These are phyloP conservation scores for Eublepharis macularius DNA, from an alignment of 2,113 vertebrate species.

Conservation along the genomic window DNA sequence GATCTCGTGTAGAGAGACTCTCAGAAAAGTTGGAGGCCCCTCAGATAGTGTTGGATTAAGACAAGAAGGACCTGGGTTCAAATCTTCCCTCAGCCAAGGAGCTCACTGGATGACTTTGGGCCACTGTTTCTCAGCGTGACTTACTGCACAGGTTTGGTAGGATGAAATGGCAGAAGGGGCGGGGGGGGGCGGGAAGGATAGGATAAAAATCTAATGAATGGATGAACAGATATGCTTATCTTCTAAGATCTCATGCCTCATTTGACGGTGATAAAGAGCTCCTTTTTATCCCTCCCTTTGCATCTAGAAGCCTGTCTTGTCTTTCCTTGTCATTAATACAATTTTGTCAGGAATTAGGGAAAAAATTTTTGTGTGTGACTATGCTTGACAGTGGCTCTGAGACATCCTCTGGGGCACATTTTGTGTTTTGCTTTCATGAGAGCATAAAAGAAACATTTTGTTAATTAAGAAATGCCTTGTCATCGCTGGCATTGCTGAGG, in stretches of 20 bases:
- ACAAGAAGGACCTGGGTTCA: too few relatives aligned
- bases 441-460: slow-evolving; percentile 29
- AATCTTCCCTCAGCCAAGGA: too few relatives aligned
- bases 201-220: too few relatives aligned
- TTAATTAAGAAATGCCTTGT: slow-evolving; percentile 22
- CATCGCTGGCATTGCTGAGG: background rate
- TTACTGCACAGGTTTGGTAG: too few relatives aligned
- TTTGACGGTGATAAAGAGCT: background rate
- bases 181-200: too few relatives aligned
- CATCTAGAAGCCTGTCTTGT: background rate
- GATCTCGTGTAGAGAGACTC: too few relatives aligned
- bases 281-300: background rate
- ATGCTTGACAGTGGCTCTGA: background rate
- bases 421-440: background rate
- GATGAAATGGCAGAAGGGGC: too few relatives aligned
- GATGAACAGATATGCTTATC: too few relatives aligned
- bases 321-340: slow-evolving; percentile 1
- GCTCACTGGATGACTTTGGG: too few relatives aligned
- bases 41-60: too few relatives aligned
- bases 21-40: too few relatives aligned
- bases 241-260: background rate
- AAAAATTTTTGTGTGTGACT: background rate
- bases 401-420: background rate
- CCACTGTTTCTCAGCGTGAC: too few relatives aligned
- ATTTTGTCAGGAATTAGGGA: slow-evolving; percentile 8